These are phyloP conservation scores for Euzophera pinguis DNA, from an alignment of 2,888 invertebrate species.

Conservation along the genomic window DNA sequence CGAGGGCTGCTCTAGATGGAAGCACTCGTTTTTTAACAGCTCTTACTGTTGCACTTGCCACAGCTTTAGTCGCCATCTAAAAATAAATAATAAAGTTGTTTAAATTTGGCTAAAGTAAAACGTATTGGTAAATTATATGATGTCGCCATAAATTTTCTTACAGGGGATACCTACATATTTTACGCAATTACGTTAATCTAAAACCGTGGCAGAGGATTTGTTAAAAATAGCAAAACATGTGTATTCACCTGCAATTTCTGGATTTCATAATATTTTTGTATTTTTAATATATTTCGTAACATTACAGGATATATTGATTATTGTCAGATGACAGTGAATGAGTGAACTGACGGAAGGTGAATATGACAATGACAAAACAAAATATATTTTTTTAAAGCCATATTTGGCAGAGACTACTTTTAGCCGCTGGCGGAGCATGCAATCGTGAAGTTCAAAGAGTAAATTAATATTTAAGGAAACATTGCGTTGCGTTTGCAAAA, in stretches of 20 bases:
- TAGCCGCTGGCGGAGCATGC: too few relatives aligned
- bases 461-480: too few relatives aligned
- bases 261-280: conserved; percentile 2
- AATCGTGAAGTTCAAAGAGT: too few relatives aligned
- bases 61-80: conserved; percentile 87
- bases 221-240: not conserved
- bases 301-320: not conserved
- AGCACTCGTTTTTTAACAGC: conserved; percentile 90
- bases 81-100: conserved; percentile 20
- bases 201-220: too few relatives aligned
- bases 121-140: not conserved
- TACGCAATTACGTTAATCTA: too few relatives aligned
- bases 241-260: conserved; percentile 3
- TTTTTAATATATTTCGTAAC: conserved; percentile 10
- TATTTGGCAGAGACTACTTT: too few relatives aligned
- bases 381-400: too few relatives aligned
- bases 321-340: not conserved
- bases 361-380: not conserved
- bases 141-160: not conserved
- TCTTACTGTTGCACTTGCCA: conserved; percentile 93
- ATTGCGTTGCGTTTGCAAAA: too few relatives aligned
- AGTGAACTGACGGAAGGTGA: too few relatives aligned
- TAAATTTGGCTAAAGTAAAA: not conserved
- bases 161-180: not conserved
- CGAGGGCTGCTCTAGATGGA: conserved; percentile 91